Conservation (phyloP, 2,888 invertebrate genomes). For the Ditula angustiorana region DNA sequence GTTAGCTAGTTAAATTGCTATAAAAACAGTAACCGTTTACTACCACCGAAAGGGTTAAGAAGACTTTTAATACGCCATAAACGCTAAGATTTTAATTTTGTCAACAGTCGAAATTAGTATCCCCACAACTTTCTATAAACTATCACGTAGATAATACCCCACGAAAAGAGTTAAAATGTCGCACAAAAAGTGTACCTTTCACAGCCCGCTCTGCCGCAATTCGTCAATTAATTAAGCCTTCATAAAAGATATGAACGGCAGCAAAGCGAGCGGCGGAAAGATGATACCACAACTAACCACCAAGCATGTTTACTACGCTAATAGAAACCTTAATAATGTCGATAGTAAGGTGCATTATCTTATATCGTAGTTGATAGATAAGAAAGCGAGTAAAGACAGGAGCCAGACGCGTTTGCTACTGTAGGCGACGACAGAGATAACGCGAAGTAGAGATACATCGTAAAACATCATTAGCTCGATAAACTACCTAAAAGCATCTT, state of each 20-base stretch:
- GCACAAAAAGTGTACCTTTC: constrained; percentile 27
- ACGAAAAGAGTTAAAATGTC: constrained; percentile 37
- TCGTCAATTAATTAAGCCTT: constrained; percentile 36
- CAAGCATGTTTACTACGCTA: background rate
- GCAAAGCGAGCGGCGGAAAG: constrained; percentile 25
- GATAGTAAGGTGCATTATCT: constrained; percentile 6
- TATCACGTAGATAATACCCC: constrained; percentile 14
- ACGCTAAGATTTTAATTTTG: background rate
- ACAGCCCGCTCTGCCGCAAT: constrained; percentile 36
- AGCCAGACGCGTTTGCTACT: constrained; percentile 38
- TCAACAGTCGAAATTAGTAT: background rate
- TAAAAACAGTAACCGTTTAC: no score
- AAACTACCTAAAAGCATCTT: constrained; percentile 39
- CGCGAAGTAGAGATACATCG: constrained; percentile 34
- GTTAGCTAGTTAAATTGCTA: no score
- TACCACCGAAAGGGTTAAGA: no score
- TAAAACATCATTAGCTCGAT: constrained; percentile 39
- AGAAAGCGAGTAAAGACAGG: constrained; percentile 17
- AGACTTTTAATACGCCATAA: no score
- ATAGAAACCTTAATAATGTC: background rate
- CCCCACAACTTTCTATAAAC: constrained; percentile 15
- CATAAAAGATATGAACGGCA: constrained; percentile 36
- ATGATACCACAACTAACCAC: constrained; percentile 22
- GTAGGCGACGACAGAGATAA: constrained; percentile 37
- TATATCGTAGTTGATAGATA: constrained; percentile 8